Evolutionary conservation across 1,140 invertebrate genomes (phyloP), one percentile per base, ranked within the genome.

Genomic region (Drosophila aff.): DNA sequence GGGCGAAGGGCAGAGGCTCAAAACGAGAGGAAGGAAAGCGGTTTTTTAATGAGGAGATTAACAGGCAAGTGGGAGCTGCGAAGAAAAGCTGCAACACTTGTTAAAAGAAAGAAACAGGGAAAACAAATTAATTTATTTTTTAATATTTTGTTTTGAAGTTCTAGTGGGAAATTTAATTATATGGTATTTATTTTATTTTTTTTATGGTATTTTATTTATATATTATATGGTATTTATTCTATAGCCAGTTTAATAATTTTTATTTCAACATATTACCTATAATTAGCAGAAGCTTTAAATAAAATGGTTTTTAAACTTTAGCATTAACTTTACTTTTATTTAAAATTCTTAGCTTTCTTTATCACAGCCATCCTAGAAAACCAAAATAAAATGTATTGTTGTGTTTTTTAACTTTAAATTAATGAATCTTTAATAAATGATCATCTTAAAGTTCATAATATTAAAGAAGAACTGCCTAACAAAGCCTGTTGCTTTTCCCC

Each of bases 11-110:
- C 67, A 43, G 52, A 68, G 49, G 63, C 36, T 55, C 33, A 66
- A 44, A 44, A 38, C 21, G 31, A 26, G 38, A 71, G 52, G 28
- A 13, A 59, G 66, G 52, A 73, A 60, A 36, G 21, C 28, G 46
- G 28, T 18, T 61, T 73, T 73, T 73, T 73, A 73, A 73, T 73
- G 69, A 73, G 67, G n/a, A 73, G 69, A 61, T 73, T 73, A 73
- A 50, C 69, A 60, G 36, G 46, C 40, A 73, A 31, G 67, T 31
- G 47, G 23, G 31, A 47, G 13, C 18, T 16, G 2, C 21, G 18
- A 23, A 11, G 52, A 23, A 65, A 67, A 31, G 28, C 43, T 38
- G 67, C 23, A 36, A 49, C 15, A 40, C 64, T 57, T 71, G 38
- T 68, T 55, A 68, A 18, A 57, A 66, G n/a, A 16, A 65, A 65